These are phyloP conservation scores for Enteromius anoplus DNA, from an alignment of 2,797 vertebrate species.

Conservation along the genomic window DNA sequence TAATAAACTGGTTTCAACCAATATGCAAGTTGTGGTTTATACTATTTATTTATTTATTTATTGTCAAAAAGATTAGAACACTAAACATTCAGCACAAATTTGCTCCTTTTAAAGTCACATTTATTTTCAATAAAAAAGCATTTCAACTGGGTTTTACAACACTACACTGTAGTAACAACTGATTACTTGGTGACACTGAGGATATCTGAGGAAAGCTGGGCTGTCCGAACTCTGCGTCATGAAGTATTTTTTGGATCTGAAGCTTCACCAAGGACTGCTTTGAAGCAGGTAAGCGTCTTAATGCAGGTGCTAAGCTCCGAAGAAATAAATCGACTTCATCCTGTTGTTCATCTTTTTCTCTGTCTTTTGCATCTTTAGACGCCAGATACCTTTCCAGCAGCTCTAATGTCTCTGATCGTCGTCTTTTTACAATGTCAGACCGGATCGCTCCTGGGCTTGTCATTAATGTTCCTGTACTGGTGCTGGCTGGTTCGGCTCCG, in stretches of 20 bases:
- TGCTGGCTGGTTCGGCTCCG: conserved; percentile 32
- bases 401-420: conserved; percentile 30
- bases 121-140: conserved; percentile 38
- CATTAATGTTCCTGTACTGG: conserved; percentile 22
- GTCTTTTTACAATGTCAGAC: conserved; percentile 1
- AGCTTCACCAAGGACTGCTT: conserved; percentile 47
- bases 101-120: background rate
- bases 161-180: conserved; percentile 49
- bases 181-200: conserved; percentile 37
- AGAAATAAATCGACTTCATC: conserved; percentile 42
- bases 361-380: conserved; percentile 24
- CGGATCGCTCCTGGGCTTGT: conserved; percentile 14
- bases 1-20: conserved; percentile 12
- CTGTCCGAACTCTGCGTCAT: conserved; percentile 43
- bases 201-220: conserved; percentile 35
- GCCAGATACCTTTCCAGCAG: conserved; percentile 36
- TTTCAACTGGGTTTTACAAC: conserved; percentile 43
- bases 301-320: conserved; percentile 38
- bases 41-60: too few species aligned
- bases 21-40: background rate
- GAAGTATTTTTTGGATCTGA: conserved; percentile 44
- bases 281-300: conserved; percentile 44
- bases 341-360: conserved; percentile 37
- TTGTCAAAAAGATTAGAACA: background rate
- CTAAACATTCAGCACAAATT: background rate